phyloP scores from a whole-genome alignment of 2,113 vertebrate species.

The Pteropus alecto region DNA sequence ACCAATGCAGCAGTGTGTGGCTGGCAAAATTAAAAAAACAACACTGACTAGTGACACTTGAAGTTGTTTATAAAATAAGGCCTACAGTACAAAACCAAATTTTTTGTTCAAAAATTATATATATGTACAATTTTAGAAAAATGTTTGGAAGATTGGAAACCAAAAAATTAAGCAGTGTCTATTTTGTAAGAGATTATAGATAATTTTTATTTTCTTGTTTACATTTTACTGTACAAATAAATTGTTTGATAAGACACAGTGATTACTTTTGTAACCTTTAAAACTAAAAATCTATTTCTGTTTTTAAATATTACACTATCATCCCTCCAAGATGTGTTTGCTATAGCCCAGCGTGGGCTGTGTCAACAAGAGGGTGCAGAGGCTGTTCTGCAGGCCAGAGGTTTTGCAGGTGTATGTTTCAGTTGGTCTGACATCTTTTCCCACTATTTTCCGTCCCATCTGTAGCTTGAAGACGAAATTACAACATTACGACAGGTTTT shows the following conservation, averaged over 20 bases:
- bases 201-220: background rate
- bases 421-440: background rate
- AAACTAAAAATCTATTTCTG: background rate
- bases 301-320: background rate
- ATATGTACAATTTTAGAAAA: background rate
- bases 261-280: background rate
- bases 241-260: background rate
- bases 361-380: background rate
- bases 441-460: background rate
- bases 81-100: background rate
- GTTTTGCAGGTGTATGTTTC: background rate
- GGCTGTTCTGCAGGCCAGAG: background rate
- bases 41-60: background rate
- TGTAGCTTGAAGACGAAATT: slow-evolving; percentile 96
- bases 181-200: background rate
- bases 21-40: background rate
- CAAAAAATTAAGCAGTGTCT: background rate
- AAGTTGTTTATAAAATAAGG: background rate
- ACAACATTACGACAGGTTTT: slow-evolving; percentile 94
- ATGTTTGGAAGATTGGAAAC: background rate
- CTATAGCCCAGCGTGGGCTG: rapidly evolving
- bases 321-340: background rate
- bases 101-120: background rate
- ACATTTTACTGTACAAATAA: background rate
- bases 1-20: no score